A percentile compares a stretch with the other conserved stretches of the same genome.
Conservation (phyloP, 2,888 invertebrate genomes). For the Odontocerum albicorne region DNA sequence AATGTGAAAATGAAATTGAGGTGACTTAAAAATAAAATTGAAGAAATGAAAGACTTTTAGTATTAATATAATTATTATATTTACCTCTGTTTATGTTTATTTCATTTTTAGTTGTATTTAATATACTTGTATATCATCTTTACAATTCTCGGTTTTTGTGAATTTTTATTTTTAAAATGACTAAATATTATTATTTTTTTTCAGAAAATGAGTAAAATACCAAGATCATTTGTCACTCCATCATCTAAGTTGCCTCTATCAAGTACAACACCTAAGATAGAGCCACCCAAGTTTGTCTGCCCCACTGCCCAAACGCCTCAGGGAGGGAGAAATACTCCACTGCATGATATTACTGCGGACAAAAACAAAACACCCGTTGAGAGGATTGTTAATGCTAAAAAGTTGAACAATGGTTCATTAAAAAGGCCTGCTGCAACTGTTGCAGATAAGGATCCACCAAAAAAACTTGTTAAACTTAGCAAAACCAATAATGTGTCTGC, state of each 20-base stretch:
- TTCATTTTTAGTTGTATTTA: too few species aligned
- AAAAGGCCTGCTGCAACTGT: conserved; percentile 26
- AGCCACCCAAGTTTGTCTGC: conserved; percentile 16
- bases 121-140: too few species aligned
- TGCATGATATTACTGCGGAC: conserved; percentile 13
- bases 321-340: conserved; percentile 9
- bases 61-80: too few species aligned
- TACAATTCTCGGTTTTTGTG: too few species aligned
- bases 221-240: conserved; percentile 30
- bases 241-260: conserved; percentile 19
- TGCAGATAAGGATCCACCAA: conserved; percentile 7
- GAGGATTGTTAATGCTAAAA: not conserved
- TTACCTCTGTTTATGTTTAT: too few species aligned
- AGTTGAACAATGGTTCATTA: not conserved
- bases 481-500: conserved; percentile 50
- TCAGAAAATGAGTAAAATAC: conserved; percentile 32
- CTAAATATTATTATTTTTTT: not conserved
- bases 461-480: conserved; percentile 44
- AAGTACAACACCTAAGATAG: conserved; percentile 1
- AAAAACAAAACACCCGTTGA: conserved; percentile 1
- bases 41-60: too few species aligned
- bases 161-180: not conserved
- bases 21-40: too few species aligned
- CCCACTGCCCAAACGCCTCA: conserved; percentile 8
- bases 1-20: too few species aligned